Base-by-base conservation (phyloP, 2,797 vertebrate genomes). In the Cossypha caffra region DNA sequence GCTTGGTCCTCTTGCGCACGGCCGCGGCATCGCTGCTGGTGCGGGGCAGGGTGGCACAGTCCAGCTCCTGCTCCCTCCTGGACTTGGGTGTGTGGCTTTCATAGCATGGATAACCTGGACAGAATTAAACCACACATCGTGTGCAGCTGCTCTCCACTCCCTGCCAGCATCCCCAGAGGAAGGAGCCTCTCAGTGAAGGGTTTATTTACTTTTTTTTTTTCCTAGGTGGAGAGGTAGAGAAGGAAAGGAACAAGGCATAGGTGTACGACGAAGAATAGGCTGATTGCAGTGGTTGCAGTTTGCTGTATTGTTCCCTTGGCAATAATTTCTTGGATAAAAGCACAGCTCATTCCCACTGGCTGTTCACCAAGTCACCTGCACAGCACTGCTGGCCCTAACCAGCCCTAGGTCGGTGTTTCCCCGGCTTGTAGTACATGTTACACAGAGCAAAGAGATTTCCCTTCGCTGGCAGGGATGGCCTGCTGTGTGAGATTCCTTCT, bases 31-130 rank as follows among this genome's bases (percentile, higher is more conserved):
- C 98, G 6, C 99, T 98, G 98, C 98, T 97, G 4, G 98, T 98
- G 68, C 99, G 98, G 59, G 91, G 98, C 91, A 99, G 97, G 86
- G 98, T 96, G 6, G 98, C 98, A 51, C 98, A 98, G 6, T 97
- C 97, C 0, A 81, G 80, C 19, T 97, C 96, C 87, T 98, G 98
- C 9, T 93, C 78, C 33, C 97, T 95, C 17, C 51, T 20, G 4
- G 93, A 88, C 48, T 97, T 98, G 80, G 99, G 97, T 0, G 98
- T 98, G 78, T 78, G 96, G 76, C 97, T 98, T 82, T 98, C 97
- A 5, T 98, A 99, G 86, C 96, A 89, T 1, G 81, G 80, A 17
- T 95, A 96, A 38, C 96, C 99, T 99, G 93, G 83, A 29, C 64
- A 93, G 59, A 74, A 85, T 8, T 25, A 26, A 95, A 88, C 33